phyloP scores from a whole-genome alignment of 2,797 vertebrate species.

The Malurus leucopterus region DNA sequence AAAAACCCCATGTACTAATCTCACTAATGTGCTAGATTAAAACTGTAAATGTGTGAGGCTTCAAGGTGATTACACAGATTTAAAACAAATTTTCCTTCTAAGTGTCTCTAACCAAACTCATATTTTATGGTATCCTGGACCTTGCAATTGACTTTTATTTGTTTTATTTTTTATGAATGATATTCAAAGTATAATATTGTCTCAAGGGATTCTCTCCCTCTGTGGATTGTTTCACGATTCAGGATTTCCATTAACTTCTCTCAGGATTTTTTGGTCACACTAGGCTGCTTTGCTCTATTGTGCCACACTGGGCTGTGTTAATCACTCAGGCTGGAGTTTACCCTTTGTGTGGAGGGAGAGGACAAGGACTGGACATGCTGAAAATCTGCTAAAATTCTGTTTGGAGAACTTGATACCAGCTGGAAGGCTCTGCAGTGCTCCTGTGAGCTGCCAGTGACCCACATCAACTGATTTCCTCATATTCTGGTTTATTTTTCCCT shows the following conservation, averaged over 20 bases:
- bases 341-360: neutral
- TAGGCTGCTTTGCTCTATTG: neutral
- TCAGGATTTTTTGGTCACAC: neutral
- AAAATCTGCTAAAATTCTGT: neutral
- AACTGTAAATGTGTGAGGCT: conserved; percentile 52
- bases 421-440: neutral
- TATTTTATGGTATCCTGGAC: conserved; percentile 53
- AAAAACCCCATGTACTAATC: conserved; percentile 45
- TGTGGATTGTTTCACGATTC: neutral
- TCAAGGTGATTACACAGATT: conserved; percentile 67
- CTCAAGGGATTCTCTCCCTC: conserved; percentile 27
- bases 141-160: conserved; percentile 53
- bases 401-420: neutral
- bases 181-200: conserved; percentile 52
- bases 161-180: conserved; percentile 67
- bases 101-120: conserved; percentile 42
- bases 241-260: conserved; percentile 16
- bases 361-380: neutral
- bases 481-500: rapidly evolving
- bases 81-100: conserved; percentile 49
- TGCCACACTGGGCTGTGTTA: neutral
- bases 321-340: neutral
- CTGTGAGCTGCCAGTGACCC: neutral
- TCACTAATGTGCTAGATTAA: conserved; percentile 69
- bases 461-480: neutral